phyloP scores from a whole-genome alignment of 2,797 vertebrate genomes.

The Myotis pilosus region DNA sequence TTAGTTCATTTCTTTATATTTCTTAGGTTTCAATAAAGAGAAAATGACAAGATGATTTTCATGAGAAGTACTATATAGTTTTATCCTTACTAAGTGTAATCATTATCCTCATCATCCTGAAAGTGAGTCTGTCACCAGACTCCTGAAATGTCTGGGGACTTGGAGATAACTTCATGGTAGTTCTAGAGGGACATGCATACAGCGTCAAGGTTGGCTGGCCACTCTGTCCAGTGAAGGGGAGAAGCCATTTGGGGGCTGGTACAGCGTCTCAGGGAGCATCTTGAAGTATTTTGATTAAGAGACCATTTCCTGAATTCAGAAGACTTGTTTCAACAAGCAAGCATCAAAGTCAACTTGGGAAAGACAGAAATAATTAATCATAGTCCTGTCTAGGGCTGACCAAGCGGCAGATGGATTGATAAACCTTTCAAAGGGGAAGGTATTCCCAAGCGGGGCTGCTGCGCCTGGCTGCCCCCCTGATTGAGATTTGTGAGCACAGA shows the following conservation, averaged over 20 bases:
- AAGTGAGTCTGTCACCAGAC: not conserved
- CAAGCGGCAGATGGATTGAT: slow-evolving; percentile 92
- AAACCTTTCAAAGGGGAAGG: slow-evolving; percentile 91
- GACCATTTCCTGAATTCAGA: slow-evolving; percentile 91
- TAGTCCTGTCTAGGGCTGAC: slow-evolving; percentile 87
- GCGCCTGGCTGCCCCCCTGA: slow-evolving; percentile 84
- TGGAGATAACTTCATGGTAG: not conserved
- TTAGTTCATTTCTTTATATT: slow-evolving; percentile 28
- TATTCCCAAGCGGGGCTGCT: slow-evolving; percentile 87
- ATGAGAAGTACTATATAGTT: not conserved
- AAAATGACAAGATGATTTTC: not conserved
- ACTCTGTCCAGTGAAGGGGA: slow-evolving; percentile 59
- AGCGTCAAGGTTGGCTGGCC: slow-evolving; percentile 86
- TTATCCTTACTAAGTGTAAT: not conserved
- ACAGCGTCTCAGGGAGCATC: slow-evolving; percentile 77
- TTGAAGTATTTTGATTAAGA: slow-evolving; percentile 87
- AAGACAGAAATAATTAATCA: slow-evolving; percentile 89
- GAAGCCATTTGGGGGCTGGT: slow-evolving; percentile 38
- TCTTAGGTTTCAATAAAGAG: not conserved
- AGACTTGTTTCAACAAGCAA: slow-evolving; percentile 83
- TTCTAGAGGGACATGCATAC: not conserved
- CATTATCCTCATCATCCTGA: not conserved
- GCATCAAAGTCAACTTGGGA: slow-evolving; percentile 85
- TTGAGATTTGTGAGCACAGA: slow-evolving; percentile 81
- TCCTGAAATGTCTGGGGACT: not conserved